Base-by-base conservation (phyloP, 2,888 invertebrate species). In the Cephus pulcher region DNA sequence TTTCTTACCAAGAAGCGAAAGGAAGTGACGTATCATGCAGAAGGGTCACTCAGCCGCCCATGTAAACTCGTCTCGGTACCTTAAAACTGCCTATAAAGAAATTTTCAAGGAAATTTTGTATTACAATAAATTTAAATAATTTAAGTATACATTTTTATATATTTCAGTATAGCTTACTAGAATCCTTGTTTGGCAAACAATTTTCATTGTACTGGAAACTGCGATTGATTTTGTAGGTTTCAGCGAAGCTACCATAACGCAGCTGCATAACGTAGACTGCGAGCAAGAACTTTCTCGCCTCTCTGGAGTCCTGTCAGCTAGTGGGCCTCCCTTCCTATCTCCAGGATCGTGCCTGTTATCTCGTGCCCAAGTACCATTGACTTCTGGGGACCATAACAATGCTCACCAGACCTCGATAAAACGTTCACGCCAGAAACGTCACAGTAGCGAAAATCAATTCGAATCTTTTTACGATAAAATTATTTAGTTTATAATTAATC, bases 241-340 rank as follows among this genome's bases (percentile, higher is more conserved):
- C 81, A 12, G 78, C 82, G 33, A 81, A 75, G 9, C 77, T 81
- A 30, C 82, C 79, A 73, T 75, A 76, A 34, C 9, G 9, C 34
- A 34, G 11, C 34, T 34, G 34, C 0, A 34, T 34, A 34, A 33
- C 23, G 34, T 23, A 79, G 79, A 23, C 75, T 78, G 75, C 80
- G 79, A 33, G 78, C 79, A 69, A 81, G 77, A 68, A 82, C 82
- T 73, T 81, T 78, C 56, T 82, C 82, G 76, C 77, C 78, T 69
- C 74, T 71, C 70, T 80, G 79, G 30, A 69, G 79, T 32, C 77
- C 78, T 75, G 74, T 77, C 69, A 73, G 68, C 34, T 77, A 76
- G 70, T 82, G 76, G 74, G 80, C 82, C 75, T 81, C 40, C 73
- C 73, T 69, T 71, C 80, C 82, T 75, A 81, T 80, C 76, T 82